A percentile compares a stretch with the other conserved stretches of the same genome.
These are phyloP conservation scores for Cyrtodaria siliqua DNA, from an alignment of 2,888 invertebrate genomes.

Conservation along the genomic window DNA sequence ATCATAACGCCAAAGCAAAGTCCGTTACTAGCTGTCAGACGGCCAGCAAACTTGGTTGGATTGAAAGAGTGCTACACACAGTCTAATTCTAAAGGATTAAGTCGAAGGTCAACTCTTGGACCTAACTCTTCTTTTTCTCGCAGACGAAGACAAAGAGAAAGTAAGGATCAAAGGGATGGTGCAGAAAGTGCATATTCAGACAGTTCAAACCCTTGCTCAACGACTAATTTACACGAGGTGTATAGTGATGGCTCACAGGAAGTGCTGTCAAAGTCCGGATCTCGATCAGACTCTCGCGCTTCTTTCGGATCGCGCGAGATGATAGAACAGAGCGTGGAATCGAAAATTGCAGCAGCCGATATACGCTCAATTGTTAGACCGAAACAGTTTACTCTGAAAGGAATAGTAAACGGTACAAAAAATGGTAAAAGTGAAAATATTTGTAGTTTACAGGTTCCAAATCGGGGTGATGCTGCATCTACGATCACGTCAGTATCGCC, in stretches of 20 bases:
- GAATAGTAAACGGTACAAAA: slow-evolving; percentile 42
- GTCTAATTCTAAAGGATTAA: slow-evolving; percentile 63
- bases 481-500: slow-evolving; percentile 56
- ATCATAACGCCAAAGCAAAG: slow-evolving; percentile 72
- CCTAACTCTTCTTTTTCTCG: slow-evolving; percentile 33
- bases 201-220: slow-evolving; percentile 77
- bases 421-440: slow-evolving; percentile 18
- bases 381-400: slow-evolving; percentile 56
- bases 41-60: slow-evolving; percentile 72
- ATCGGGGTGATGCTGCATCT: slow-evolving; percentile 27
- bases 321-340: slow-evolving; percentile 67
- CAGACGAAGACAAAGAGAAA: slow-evolving; percentile 23
- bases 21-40: slow-evolving; percentile 58
- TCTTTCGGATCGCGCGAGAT: slow-evolving; percentile 33
- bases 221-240: slow-evolving; percentile 65
- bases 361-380: slow-evolving; percentile 73
- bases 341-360: slow-evolving; percentile 70
- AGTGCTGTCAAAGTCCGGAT: slow-evolving; percentile 31
- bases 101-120: slow-evolving; percentile 48
- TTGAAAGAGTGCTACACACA: slow-evolving; percentile 74
- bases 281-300: slow-evolving; percentile 41
- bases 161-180: slow-evolving; percentile 50
- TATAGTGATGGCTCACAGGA: slow-evolving; percentile 65
- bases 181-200: slow-evolving; percentile 68
- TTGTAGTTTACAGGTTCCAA: slow-evolving; percentile 44